Base-by-base conservation (phyloP, 2,797 vertebrate species). In the Phrynocephalus forsythii region DNA sequence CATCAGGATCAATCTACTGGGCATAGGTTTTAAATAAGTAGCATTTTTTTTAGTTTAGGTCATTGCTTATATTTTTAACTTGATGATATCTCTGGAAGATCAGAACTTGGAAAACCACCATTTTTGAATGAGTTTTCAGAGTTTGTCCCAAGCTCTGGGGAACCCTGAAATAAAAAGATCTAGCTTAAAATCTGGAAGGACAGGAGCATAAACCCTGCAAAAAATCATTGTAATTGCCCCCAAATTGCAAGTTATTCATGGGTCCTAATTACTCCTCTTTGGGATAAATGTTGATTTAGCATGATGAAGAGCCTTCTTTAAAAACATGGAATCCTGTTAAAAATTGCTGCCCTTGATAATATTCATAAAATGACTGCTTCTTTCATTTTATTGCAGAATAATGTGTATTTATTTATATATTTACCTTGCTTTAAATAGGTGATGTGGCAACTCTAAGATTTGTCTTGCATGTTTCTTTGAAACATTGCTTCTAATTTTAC, bases 401-500 rank as follows among this genome's bases (percentile, higher is more conserved):
- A 76, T 24, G 75, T 68, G 44, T 50, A 86, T 80, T 8, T 38
- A 11, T 86, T 71, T 60, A 16, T 28, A 69, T 78, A 77, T 87
- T 56, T 83, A 83, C 76, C 13, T 6, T 28, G 52, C 48, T 83
- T 83, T 68, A 83, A 76, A 52, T 82, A 63, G 18, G 24, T 71
- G 20, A 80, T 44, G 16, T 85, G 75, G 38, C 71, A 73, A 18
- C 4, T 86, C 30, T 80, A 67, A 73, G 72, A 60, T 60, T 73
- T 8, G 15, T 63, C 24, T 60, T 44, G 22, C 15, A 63, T 68
- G 24, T 68, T 38, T 67, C 5, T 16, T 5, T n/a, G 7, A 71
- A 71, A n/a, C 48, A 44, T 81, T 79, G 67, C 2, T 85, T 86
- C 67, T 60, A 79, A 60, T 79, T 86, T 60, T 60, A 72, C 26